Evolutionary conservation across 2,113 vertebrate species (phyloP), one percentile per base, ranked within the genome.

Genomic region (Cyphomyrus plagiostoma): DNA sequence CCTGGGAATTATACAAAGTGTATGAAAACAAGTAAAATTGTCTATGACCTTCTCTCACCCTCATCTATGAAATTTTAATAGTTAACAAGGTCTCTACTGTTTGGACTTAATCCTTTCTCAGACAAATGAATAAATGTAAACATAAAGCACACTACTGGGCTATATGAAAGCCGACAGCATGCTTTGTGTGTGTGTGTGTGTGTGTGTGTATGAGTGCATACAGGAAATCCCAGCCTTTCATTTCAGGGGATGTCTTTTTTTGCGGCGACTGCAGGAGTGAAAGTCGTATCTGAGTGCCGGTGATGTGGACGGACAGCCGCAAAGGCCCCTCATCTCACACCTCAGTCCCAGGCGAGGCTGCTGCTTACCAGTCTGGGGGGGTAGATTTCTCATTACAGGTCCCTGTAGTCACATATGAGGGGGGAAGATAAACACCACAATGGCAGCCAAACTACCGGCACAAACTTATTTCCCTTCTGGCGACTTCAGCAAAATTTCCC

Each of bases 381-480:
- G 87, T 35, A 53, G 39, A 62, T 88, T 88, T 88, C 87, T 62
- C 87, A 87, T 87, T 87, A 87, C 50, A 13, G 45, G n/a, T 87
- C 50, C 85, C 85, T 53, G 49, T 53, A 50, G 85, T 56, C 85
- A 87, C 87, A 88, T 88, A 66, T 66, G 87, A 62, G 49, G 21
- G 4, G 21, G 58, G 87, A 19, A 88, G 87, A 88, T 88, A 88
- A 88, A 88, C 35, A 46, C 52, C 56, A 88, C 52, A 88, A 88
- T 66, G 53, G 56, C 53, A 39, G 53, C 42, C 35, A 39, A 86
- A 87, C 49, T 88, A 87, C 30, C 62, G 46, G 49, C 84, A 86
- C 77, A 42, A 49, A 88, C 35, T 89, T 80, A 90, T 90, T 90
- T 91, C 74, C 50, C 89, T 90, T 92, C 90, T 88, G 88, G 74